Evolutionary conservation across 2,888 invertebrate genomes (phyloP), one percentile per base, ranked within the genome.

Genomic region (Ctena decussata): DNA sequence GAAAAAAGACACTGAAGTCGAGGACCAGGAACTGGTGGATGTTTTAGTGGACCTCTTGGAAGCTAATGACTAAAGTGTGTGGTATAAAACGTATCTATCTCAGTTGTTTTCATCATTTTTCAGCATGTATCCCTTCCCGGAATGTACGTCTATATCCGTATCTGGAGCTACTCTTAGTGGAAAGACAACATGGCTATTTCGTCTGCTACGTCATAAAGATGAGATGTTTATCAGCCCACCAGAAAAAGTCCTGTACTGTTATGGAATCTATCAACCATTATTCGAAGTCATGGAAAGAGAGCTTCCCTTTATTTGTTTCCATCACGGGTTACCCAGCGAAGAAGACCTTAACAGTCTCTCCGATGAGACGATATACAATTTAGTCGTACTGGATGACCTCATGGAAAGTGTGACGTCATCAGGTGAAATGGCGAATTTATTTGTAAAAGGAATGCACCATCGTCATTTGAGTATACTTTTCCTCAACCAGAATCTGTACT

Each of bases 381-480:
- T n/a, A n/a, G n/a, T n/a, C n/a, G n/a, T n/a, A n/a, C n/a, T n/a
- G n/a, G n/a, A n/a, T 30, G 84, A 85, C 44, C 46, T 78, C 15
- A 81, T 80, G 79, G 79, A 76, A 24, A 30, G 46, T n/a, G 86
- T 86, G 82, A 86, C 86, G 77, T 80, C 86, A 80, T 86, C 86
- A 0, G 5, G 44, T 1, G 86, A 80, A 24, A 83, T 86, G 86
- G 86, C 83, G 71, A 46, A 60, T 12, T 53, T 87, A 39, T 82
- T 83, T 46, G 85, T 84, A 0, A 84, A 86, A 75, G 83, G 87
- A 6, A 75, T 82, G 79, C 87, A 88, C 32, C 85, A 88, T 70
- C 78, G 75, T 21, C 65, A 83, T 69, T 30, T 84, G 18, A 82
- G 44, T 30, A 44, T n/a, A n/a, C n/a, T n/a, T n/a, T n/a, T n/a